A percentile compares a stretch with the other conserved stretches of the same genome.
Evolutionary conservation across 2,113 vertebrate species (phyloP).

Genomic region (Stictonetta naevosa): DNA sequence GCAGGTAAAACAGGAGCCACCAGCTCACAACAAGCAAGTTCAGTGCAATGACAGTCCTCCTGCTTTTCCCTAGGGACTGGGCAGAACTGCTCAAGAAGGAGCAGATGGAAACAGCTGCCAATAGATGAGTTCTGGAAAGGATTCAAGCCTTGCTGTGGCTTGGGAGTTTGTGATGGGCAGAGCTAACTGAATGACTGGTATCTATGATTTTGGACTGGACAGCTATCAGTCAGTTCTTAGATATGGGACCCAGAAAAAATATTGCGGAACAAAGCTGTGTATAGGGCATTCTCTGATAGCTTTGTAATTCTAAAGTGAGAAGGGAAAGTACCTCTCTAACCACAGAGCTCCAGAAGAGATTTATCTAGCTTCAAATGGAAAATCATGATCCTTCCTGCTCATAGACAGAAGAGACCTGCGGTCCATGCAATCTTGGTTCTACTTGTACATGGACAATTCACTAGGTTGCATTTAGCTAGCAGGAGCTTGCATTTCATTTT

Average conservation of each 20-base stretch:
- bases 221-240: neutral
- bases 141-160: slow-evolving; percentile 25
- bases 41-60: neutral
- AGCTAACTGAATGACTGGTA: neutral
- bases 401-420: neutral
- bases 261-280: neutral
- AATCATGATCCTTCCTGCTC: neutral
- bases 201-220: neutral
- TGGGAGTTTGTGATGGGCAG: neutral
- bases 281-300: neutral
- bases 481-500: neutral
- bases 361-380: neutral
- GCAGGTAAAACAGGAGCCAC: slow-evolving; percentile 17
- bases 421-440: neutral
- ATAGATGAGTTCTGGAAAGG: neutral
- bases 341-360: neutral
- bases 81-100: neutral
- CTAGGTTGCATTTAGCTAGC: neutral
- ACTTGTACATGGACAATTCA: neutral
- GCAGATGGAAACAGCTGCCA: slow-evolving; percentile 33
- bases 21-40: slow-evolving; percentile 1
- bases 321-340: neutral
- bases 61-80: neutral
- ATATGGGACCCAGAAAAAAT: neutral
- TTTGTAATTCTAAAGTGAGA: neutral